Percentiles rank a stretch among this genome's conserved stretches.
phyloP scores from a whole-genome alignment of 2,113 vertebrate genomes.

The Prunella himalayana region DNA sequence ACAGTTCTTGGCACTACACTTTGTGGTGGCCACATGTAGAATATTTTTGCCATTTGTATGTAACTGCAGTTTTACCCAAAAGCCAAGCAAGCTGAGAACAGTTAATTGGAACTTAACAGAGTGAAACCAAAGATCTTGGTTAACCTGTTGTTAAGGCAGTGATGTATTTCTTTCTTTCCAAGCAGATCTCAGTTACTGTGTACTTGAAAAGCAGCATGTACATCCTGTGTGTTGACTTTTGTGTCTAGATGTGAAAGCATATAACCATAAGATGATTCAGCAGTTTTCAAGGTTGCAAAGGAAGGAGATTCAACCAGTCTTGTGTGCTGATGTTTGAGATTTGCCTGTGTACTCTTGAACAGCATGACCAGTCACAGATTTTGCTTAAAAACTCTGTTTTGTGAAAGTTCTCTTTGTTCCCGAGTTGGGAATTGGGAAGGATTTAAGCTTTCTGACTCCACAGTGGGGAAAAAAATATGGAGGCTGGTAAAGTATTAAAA shows the following conservation, averaged over 20 bases:
- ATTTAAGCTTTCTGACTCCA: not conserved
- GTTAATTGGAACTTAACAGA: not conserved
- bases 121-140: not conserved
- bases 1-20: not conserved
- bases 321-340: not conserved
- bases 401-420: not conserved
- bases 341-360: not conserved
- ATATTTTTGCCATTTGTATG: not conserved
- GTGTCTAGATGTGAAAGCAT: not conserved
- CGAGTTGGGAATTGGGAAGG: not conserved
- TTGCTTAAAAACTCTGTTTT: not conserved
- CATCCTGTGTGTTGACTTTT: not conserved
- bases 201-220: not conserved
- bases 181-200: not conserved
- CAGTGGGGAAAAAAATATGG: not conserved
- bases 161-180: not conserved
- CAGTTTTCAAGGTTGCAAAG: not conserved
- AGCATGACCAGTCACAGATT: not conserved
- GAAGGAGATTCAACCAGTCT: not conserved
- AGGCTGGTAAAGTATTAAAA: not conserved
- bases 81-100: not conserved
- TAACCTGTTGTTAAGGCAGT: not conserved
- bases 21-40: not conserved
- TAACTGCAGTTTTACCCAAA: not conserved
- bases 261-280: not conserved